Base-by-base conservation (phyloP, 2,888 invertebrate species). In the Bombyx huttoni region DNA sequence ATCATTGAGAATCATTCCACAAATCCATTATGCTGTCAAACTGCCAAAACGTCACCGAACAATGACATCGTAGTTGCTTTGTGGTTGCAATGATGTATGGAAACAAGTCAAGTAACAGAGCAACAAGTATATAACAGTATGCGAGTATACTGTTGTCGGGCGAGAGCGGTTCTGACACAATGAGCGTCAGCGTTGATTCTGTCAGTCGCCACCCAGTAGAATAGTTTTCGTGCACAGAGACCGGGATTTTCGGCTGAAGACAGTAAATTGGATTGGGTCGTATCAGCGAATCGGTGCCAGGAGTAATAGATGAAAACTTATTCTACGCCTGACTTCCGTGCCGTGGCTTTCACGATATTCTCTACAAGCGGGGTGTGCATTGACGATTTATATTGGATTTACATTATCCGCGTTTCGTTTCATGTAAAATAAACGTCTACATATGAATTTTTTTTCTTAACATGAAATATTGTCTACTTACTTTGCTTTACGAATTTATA, bases 181-280 rank as follows among this genome's bases (percentile, higher is more conserved):
- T 78, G 68, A 67, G 70, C 65, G 67, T 67, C 63, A 65, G 63
- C 63, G 68, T 68, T 65, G 61, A 55, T 67, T 63, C 67, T 62
- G 65, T 68, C 69, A 71, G 64, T 68, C 59, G 40, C 58, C 64
- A 61, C 59, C 65, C 66, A 67, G 69, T 65, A 66, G 73, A 70
- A 77, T 75, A 63, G 66, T 67, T 64, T 63, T 65, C 61, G 65
- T 67, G 62, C 63, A 65, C 60, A 54, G 68, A 64, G 56, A 61
- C 56, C 62, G 55, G 64, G 68, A 75, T 75, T 76, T 81, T 75
- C 70, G 68, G 70, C 64, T 61, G 60, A 63, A 63, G 62, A 73
- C 63, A 71, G 73, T 70, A 79, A 81, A 84, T 85, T 78, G 75
- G 73, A 82, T 81, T 79, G 76, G 62, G 60, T 75, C 64, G 69